Percentiles rank a stretch among this genome's conserved stretches.
phyloP scores from a whole-genome alignment of 2,888 invertebrate species.

The Mystacides longicornis region DNA sequence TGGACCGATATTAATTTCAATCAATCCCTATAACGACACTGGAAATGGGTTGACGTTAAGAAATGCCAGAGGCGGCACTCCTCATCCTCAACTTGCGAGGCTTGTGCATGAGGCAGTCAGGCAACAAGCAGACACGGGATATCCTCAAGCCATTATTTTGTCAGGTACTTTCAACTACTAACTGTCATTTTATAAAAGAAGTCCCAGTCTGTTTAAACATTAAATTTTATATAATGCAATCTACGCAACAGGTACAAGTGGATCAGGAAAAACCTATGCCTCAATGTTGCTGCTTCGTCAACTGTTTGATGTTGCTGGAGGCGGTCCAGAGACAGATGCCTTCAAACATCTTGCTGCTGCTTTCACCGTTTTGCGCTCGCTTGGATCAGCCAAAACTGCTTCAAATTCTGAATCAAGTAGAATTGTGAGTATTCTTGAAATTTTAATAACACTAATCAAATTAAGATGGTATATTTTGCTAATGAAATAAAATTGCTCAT shows the following conservation, averaged over 20 bases:
- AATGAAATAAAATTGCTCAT: too few species aligned
- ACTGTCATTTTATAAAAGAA: background rate
- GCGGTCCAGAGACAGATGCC: conserved; percentile 91
- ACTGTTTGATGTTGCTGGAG: conserved; percentile 88
- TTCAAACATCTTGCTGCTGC: conserved; percentile 94
- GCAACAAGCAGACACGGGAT: conserved; percentile 91
- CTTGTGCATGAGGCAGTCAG: conserved; percentile 88
- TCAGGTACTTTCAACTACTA: conserved; percentile 58
- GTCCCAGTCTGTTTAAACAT: background rate
- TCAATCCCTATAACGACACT: conserved; percentile 84
- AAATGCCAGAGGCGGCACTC: conserved; percentile 60
- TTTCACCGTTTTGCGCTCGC: conserved; percentile 85
- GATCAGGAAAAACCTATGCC: conserved; percentile 90
- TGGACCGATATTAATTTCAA: conserved; percentile 82
- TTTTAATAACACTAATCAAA: background rate
- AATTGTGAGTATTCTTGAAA: conserved; percentile 56
- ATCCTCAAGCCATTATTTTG: conserved; percentile 90
- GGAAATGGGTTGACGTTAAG: conserved; percentile 82
- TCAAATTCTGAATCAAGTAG: conserved; percentile 89
- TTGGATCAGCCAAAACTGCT: conserved; percentile 85
- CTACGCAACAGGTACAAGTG: conserved; percentile 65
- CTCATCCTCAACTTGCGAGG: conserved; percentile 76
- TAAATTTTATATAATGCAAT: too few species aligned
- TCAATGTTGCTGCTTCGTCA: conserved; percentile 86
- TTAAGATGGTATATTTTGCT: background rate